phyloP scores from a whole-genome alignment of 2,797 vertebrate genomes.

The Emydoidea blandingii region DNA sequence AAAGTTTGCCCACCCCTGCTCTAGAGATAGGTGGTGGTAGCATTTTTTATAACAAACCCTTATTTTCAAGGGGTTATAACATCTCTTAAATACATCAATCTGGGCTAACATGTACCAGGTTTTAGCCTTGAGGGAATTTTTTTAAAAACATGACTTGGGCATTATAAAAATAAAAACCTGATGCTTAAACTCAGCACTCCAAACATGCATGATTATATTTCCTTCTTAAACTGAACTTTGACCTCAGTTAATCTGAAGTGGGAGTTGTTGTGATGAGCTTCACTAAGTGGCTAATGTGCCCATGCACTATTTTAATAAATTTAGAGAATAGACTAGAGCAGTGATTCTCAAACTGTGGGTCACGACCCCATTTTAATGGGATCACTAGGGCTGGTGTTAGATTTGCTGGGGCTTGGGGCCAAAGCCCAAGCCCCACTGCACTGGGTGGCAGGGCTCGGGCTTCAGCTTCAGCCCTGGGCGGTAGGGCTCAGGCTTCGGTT shows the following conservation, averaged over 20 bases:
- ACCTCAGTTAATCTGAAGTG: not conserved
- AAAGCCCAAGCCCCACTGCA: too few species aligned
- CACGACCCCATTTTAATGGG: too few species aligned
- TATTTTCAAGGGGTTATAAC: constrained; percentile 33
- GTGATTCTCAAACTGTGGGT: too few species aligned
- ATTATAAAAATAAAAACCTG: constrained; percentile 52
- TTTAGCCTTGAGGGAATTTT: constrained; percentile 58
- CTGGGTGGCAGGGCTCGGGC: too few species aligned
- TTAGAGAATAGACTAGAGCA: not conserved
- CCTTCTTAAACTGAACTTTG: not conserved
- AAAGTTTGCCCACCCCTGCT: too few species aligned
- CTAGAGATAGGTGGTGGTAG: not conserved
- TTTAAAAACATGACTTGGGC: constrained; percentile 43
- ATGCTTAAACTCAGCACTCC: constrained; percentile 54
- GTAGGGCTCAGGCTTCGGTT: too few species aligned
- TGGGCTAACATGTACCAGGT: constrained; percentile 44
- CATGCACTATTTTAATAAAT: not conserved
- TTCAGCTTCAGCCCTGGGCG: too few species aligned
- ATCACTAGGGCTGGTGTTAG: too few species aligned
- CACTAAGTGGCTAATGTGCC: not conserved
- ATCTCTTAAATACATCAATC: not conserved
- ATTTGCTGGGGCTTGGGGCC: too few species aligned
- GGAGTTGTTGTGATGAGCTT: constrained; percentile 35
- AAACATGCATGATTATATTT: constrained; percentile 54
- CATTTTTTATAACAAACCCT: constrained; percentile 15